Evolutionary conservation across 2,113 vertebrate genomes (phyloP).

Genomic region (Tricholaema leucomelas): DNA sequence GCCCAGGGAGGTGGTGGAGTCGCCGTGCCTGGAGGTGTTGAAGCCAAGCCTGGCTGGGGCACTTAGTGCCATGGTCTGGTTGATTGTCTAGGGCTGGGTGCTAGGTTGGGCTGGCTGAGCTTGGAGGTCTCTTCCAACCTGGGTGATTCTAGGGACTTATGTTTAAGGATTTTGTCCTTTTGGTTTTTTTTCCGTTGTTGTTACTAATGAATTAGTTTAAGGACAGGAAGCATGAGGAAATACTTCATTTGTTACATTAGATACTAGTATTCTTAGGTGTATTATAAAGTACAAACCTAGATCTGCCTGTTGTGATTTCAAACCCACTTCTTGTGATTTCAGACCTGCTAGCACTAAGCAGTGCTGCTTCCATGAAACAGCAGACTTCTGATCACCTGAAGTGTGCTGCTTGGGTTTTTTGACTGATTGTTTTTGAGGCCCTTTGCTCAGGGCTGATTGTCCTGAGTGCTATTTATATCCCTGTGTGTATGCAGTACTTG

Average conservation of each 20-base stretch:
- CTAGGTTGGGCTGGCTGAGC: too few relatives aligned
- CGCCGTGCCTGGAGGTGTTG: too few relatives aligned
- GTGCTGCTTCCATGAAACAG: background rate
- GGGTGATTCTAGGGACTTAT: too few relatives aligned
- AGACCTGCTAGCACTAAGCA: background rate
- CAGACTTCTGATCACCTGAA: background rate
- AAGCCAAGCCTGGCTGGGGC: too few relatives aligned
- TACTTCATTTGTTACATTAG: background rate
- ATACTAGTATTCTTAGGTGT: background rate
- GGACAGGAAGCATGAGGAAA: background rate
- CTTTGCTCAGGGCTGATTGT: background rate
- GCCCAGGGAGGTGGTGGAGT: too few relatives aligned
- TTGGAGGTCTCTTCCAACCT: too few relatives aligned
- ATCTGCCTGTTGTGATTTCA: background rate
- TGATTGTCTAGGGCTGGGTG: too few relatives aligned
- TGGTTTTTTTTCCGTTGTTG: background rate
- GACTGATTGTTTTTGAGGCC: background rate
- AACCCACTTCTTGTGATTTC: background rate
- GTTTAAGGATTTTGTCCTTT: background rate
- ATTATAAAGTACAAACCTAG: background rate
- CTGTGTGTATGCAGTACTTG: background rate
- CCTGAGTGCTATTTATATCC: background rate
- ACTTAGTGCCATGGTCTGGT: too few relatives aligned
- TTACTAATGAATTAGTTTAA: background rate
- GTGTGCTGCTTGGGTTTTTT: background rate